Evolutionary conservation across 2,113 vertebrate genomes (phyloP), one percentile per base, ranked within the genome.

Genomic region (Zosterops lateralis): DNA sequence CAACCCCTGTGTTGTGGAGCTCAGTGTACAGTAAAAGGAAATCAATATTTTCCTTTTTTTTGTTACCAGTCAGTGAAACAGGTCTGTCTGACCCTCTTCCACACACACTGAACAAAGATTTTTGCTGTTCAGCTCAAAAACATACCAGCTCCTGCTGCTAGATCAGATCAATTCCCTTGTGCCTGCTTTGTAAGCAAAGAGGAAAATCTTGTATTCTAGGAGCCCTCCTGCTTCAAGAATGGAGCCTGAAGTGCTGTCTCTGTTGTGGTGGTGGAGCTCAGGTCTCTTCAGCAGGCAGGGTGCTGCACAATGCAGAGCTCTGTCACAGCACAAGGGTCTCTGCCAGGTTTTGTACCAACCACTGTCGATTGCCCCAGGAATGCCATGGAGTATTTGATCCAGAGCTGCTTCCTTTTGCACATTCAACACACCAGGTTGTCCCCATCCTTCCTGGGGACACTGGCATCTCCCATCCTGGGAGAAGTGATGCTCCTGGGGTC

Each of bases 401-500:
- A 12, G 36, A 36, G 11, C 1, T 7, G 10, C 32, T 89, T 44
- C 18, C 13, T 64, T 84, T 36, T 10, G 16, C 28, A 26, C 31
- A 36, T 19, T 73, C 19, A 29, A 26, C 15, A 22, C 15, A 40
- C 3, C 1, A 4, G 14, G 15, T 10, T 68, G n/a, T 0, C 7
- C 14, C 29, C 15, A 8, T 2, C 12, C 12, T 19, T 74, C 14
- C 31, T 62, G 17, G 17, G 8, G 16, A 6, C 34, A 8, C 6
- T 45, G 26, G 4, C 10, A 16, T 14, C 7, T 32, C 19, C 31
- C 18, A 25, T 10, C 24, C 18, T 9, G 8, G 9, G 13, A 14
- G 7, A 70, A 62, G 3, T 0, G 6, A 14, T 0, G 1, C 4
- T 64, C 17, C 44, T 28, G 36, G 12, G 5, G 2, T 32, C 9